Conservation (phyloP, 2,113 vertebrate species). For the Tympanuchus pallidicinctus region DNA sequence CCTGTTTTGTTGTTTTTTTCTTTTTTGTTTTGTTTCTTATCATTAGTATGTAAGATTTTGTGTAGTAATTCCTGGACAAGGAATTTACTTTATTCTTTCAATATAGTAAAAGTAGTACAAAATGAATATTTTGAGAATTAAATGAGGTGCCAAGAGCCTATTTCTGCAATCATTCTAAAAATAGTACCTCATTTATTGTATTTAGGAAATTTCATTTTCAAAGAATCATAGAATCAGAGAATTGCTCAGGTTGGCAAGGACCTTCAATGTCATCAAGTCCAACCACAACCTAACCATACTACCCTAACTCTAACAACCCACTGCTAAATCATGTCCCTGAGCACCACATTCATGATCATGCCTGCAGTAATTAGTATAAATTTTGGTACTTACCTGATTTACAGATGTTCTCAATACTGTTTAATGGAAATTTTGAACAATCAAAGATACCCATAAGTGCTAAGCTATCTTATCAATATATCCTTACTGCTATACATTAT, state of each 20-base stretch:
- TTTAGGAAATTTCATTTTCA: background rate
- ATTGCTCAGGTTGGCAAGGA: no score
- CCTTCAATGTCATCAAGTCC: no score
- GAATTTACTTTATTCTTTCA: background rate
- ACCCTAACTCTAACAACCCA: no score
- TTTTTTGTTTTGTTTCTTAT: background rate
- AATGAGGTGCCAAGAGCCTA: background rate
- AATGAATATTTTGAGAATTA: background rate
- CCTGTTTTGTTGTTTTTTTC: background rate
- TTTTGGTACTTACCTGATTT: background rate
- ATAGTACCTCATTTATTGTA: background rate
- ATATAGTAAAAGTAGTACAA: background rate
- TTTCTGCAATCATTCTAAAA: background rate
- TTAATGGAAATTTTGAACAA: background rate
- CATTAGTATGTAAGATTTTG: background rate
- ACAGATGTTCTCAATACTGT: background rate
- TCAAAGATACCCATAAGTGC: background rate
- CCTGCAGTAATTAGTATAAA: background rate
- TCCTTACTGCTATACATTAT: background rate
- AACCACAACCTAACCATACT: no score
- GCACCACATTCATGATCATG: background rate
- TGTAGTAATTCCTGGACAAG: background rate
- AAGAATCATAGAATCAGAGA: no score
- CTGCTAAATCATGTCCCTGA: no score
- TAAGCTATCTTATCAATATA: background rate